Evolutionary conservation across 1,140 invertebrate genomes (phyloP).

Genomic region (Acromyrmex echinatior): DNA sequence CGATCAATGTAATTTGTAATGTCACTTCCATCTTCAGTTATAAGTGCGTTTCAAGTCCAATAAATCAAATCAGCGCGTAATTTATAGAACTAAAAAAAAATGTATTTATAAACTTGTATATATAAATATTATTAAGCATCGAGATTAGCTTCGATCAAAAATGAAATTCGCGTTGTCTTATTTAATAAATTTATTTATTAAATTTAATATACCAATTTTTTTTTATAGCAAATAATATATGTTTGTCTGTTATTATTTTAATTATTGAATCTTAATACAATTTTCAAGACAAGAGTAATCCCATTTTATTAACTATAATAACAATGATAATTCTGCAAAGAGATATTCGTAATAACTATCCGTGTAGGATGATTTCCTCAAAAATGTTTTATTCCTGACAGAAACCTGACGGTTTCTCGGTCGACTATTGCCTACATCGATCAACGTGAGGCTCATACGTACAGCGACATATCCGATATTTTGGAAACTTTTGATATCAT

Average conservation of each 20-base stretch:
- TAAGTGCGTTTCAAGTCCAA: too few relatives aligned
- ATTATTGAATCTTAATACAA: not conserved
- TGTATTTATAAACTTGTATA: too few relatives aligned
- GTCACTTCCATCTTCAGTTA: too few relatives aligned
- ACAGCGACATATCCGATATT: slow-evolving; percentile 53
- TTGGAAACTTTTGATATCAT: slow-evolving; percentile 52
- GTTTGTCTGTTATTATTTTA: not conserved
- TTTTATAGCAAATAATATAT: not conserved
- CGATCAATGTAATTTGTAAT: too few relatives aligned
- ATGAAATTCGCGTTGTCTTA: too few relatives aligned
- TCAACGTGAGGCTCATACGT: not conserved
- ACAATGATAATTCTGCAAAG: not conserved
- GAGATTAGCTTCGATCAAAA: too few relatives aligned
- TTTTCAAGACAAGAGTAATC: not conserved
- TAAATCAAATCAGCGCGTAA: too few relatives aligned
- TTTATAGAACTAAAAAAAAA: too few relatives aligned
- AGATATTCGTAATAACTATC: slow-evolving; percentile 4
- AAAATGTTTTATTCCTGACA: slow-evolving; percentile 27
- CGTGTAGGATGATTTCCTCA: not conserved
- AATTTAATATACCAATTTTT: not conserved
- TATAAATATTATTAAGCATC: too few relatives aligned
- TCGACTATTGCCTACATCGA: slow-evolving; percentile 20
- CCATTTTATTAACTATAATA: not conserved
- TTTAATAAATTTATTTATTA: too few relatives aligned
- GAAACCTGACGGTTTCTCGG: not conserved